Conservation (phyloP, 2,797 vertebrate genomes). For the Pelobates cultripes region DNA sequence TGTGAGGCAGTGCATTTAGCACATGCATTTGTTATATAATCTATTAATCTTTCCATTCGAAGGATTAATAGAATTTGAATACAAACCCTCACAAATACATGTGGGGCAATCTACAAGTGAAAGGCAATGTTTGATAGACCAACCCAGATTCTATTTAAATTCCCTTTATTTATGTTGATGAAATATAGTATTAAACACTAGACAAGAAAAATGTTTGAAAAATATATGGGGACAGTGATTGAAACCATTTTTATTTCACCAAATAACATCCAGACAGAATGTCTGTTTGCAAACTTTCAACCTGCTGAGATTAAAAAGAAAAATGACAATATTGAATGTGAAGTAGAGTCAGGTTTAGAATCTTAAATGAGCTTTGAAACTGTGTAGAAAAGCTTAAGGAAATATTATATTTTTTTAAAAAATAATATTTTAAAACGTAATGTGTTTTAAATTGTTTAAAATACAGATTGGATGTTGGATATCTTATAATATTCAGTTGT, state of each 20-base stretch:
- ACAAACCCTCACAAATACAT: conserved; percentile 7
- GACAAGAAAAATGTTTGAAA: conserved; percentile 18
- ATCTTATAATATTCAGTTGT: no score
- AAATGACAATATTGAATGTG: conserved; percentile 30
- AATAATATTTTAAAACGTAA: no score
- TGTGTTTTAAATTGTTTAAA: no score
- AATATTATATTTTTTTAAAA: no score
- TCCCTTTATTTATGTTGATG: conserved; percentile 28
- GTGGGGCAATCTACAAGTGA: not conserved
- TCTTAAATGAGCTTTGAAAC: conserved; percentile 11
- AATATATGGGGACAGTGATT: conserved; percentile 31
- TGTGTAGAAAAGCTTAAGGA: no score
- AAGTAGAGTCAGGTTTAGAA: conserved; percentile 36
- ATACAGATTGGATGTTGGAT: no score
- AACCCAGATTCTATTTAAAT: conserved; percentile 12
- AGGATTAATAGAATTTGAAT: conserved; percentile 40
- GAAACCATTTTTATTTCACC: conserved; percentile 39
- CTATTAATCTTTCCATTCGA: conserved; percentile 36
- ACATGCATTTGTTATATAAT: conserved; percentile 43
- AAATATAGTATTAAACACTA: conserved; percentile 26
- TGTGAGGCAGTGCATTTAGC: conserved; percentile 10
- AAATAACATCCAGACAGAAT: conserved; percentile 36
- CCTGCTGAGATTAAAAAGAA: conserved; percentile 46
- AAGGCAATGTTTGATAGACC: conserved; percentile 7
- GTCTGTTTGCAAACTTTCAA: conserved; percentile 43